Evolutionary conservation across 2,113 vertebrate species (phyloP).

Genomic region (Rhabdomys dilectus): DNA sequence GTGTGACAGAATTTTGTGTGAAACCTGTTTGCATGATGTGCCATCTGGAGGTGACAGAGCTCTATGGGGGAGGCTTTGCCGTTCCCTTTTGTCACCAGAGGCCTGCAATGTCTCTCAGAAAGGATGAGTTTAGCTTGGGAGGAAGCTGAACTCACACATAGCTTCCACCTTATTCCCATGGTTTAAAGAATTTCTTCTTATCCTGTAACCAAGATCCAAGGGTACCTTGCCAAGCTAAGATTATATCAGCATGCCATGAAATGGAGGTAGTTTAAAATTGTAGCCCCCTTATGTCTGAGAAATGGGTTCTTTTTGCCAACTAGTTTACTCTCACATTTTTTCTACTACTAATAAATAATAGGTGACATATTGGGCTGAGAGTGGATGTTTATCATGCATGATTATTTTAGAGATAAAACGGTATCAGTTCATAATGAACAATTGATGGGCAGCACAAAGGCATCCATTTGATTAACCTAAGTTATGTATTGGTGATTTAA

Average conservation of each 20-base stretch:
- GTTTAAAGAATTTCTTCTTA: neutral
- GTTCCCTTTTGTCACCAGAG: neutral
- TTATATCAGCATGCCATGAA: neutral
- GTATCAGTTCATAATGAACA: slow-evolving; percentile 8
- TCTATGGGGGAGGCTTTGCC: neutral
- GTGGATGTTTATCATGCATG: neutral
- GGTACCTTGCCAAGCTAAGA: neutral
- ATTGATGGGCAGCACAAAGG: slow-evolving; percentile 4
- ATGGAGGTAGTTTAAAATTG: neutral
- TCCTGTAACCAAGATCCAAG: neutral
- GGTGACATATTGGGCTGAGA: neutral
- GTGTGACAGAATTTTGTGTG: neutral
- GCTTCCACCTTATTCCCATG: neutral
- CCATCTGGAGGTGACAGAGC: neutral
- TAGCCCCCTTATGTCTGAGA: neutral
- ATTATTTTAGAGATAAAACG: slow-evolving; percentile 33
- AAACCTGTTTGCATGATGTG: neutral
- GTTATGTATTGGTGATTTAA: neutral
- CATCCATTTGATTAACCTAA: slow-evolving; percentile 45
- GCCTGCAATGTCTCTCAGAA: neutral
- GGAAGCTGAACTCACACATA: neutral
- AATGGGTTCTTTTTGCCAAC: neutral
- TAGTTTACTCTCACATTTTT: neutral
- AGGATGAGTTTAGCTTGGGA: neutral
- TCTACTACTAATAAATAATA: neutral